These are phyloP conservation scores for Apeltes quadracus DNA, from an alignment of 2,113 vertebrate genomes.

Conservation along the genomic window DNA sequence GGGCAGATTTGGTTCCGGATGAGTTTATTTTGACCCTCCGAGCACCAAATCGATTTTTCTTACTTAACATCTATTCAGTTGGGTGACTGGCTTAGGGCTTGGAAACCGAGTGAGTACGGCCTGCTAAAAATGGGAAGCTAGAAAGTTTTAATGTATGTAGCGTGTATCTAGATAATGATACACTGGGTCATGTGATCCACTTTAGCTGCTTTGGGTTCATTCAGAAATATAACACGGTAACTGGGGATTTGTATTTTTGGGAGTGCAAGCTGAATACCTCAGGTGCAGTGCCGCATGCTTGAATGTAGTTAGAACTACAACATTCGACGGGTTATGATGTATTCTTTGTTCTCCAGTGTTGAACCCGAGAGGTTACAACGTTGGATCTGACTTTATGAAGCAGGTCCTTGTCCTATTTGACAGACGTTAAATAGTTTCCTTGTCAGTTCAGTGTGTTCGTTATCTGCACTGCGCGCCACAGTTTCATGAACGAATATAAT, in stretches of 20 bases:
- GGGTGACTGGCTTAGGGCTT: conserved; percentile 12
- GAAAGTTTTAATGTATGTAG: background rate
- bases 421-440: background rate
- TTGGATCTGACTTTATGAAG: background rate
- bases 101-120: conserved; percentile 2
- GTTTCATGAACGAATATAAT: background rate
- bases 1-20: conserved; percentile 22
- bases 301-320: conserved; percentile 39
- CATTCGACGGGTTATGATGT: conserved; percentile 2
- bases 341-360: conserved; percentile 7
- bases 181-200: background rate
- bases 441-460: background rate
- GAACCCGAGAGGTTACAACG: conserved; percentile 1
- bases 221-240: conserved; percentile 1
- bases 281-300: conserved; percentile 41
- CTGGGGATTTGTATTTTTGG: conserved; percentile 20
- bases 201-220: background rate
- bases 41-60: conserved; percentile 19
- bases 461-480: background rate
- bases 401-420: background rate
- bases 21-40: conserved; percentile 9
- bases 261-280: conserved; percentile 44
- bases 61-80: conserved; percentile 6
- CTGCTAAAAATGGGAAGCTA: background rate
- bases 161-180: background rate